Evolutionary conservation across 2,888 invertebrate species (phyloP).

Genomic region (Bellardia bayeri): DNA sequence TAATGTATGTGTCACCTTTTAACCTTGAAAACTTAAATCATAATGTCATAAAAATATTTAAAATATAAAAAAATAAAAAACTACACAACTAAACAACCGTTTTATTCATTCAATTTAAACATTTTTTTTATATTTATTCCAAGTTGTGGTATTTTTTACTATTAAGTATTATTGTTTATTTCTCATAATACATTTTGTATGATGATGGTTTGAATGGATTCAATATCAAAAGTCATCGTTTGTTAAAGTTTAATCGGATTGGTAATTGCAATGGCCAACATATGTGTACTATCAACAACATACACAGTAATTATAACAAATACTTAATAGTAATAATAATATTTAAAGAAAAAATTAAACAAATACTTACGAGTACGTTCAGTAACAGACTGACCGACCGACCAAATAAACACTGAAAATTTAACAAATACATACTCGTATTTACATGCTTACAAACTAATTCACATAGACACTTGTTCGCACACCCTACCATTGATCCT

Average conservation of each 20-base stretch:
- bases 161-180: conserved; percentile 29
- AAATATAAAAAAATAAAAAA: not conserved
- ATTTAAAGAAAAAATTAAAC: conserved; percentile 7
- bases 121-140: not conserved
- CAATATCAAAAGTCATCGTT: conserved; percentile 77
- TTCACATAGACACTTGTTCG: too few species aligned
- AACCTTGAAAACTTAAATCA: conserved; percentile 52
- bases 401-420: not conserved
- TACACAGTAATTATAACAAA: conserved; percentile 48
- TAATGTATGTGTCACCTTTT: conserved; percentile 61
- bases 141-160: conserved; percentile 8
- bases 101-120: conserved; percentile 57
- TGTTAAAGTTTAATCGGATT: conserved; percentile 74
- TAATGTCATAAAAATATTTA: conserved; percentile 36
- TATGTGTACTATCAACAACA: conserved; percentile 36
- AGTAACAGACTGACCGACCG: conserved; percentile 14
- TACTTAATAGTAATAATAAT: conserved; percentile 12
- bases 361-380: conserved; percentile 9
- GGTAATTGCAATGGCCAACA: conserved; percentile 66
- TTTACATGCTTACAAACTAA: conserved; percentile 1
- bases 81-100: conserved; percentile 14
- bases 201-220: conserved; percentile 62
- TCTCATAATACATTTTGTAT: conserved; percentile 46
- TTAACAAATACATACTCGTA: conserved; percentile 16
- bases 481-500: too few species aligned